A percentile compares a stretch with the other conserved stretches of the same genome.
Conservation (phyloP, 2,113 vertebrate species). For the Stigmatopora nigra region DNA sequence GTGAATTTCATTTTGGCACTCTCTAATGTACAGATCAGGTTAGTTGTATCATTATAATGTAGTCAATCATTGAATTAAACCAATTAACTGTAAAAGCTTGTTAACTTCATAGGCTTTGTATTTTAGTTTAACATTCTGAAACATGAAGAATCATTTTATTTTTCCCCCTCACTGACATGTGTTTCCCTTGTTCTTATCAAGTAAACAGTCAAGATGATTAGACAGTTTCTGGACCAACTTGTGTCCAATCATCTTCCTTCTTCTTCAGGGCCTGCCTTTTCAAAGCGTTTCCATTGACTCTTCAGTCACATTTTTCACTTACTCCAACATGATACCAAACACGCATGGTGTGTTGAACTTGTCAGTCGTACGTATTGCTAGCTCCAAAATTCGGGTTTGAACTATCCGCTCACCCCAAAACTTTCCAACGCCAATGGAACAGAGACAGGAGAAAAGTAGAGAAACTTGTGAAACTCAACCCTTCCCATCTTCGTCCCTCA, state of each 20-base stretch:
- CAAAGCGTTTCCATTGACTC: not conserved
- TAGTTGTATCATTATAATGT: not conserved
- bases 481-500: constrained; percentile 59
- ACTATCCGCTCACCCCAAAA: constrained; percentile 45
- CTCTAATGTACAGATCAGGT: too few species aligned
- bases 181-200: not conserved
- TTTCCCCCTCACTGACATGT: not conserved
- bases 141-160: not conserved
- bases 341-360: not conserved
- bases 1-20: too few species aligned
- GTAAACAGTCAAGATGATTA: not conserved
- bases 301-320: not conserved
- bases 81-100: not conserved
- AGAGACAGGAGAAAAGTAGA: constrained; percentile 45
- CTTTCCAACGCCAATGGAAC: constrained; percentile 39
- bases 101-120: not conserved
- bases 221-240: not conserved
- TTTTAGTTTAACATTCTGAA: not conserved
- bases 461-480: constrained; percentile 57
- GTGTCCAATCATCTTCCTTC: not conserved
- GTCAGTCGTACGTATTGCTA: not conserved
- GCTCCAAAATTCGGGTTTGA: constrained; percentile 15
- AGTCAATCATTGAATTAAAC: not conserved
- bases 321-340: not conserved
- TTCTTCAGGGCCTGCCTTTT: not conserved